phyloP scores from a whole-genome alignment of 53 echinoderm and acorn worm genomes.

The Patiria pectinifera region DNA sequence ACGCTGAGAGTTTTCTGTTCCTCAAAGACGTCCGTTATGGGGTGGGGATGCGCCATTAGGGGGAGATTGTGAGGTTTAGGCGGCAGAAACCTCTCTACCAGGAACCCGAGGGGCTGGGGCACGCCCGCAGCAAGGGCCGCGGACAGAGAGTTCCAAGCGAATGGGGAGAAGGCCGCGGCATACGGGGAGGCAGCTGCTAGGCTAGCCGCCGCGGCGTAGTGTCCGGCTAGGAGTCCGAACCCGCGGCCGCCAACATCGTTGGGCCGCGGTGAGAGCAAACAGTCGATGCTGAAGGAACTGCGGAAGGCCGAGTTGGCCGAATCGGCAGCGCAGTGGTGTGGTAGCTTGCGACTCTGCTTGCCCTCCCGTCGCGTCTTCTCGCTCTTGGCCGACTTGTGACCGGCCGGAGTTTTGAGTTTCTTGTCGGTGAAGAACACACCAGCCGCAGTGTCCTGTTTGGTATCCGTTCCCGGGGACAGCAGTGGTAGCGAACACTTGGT shows the following conservation, averaged over 20 bases:
- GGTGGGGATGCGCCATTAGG: conserved; percentile 56
- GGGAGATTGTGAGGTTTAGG: conserved; percentile 64
- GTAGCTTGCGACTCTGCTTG: conserved; percentile 29
- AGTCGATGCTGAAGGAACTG: conserved; percentile 93
- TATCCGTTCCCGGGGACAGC: conserved; percentile 10
- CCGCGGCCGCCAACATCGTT: conserved; percentile 64
- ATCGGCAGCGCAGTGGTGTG: conserved; percentile 35
- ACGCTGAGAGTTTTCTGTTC: conserved; percentile 91
- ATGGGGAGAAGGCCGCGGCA: conserved; percentile 54
- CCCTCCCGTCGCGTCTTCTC: conserved; percentile 42
- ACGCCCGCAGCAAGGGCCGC: conserved; percentile 43
- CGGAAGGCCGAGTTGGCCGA: conserved; percentile 76
- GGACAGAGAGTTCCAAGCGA: conserved; percentile 61
- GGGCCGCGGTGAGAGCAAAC: conserved; percentile 80
- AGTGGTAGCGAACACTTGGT: conserved; percentile 5
- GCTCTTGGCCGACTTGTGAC: conserved; percentile 11
- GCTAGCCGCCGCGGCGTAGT: conserved; percentile 58
- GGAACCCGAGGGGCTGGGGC: conserved; percentile 65
- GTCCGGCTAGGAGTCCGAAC: conserved; percentile 54
- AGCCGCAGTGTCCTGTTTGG: background rate
- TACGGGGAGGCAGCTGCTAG: conserved; percentile 52
- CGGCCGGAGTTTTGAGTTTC: conserved; percentile 25
- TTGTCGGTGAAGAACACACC: conserved; percentile 32
- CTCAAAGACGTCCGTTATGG: conserved; percentile 64
- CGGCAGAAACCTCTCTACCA: conserved; percentile 58